Percentiles rank a stretch among this genome's conserved stretches.
phyloP scores from a whole-genome alignment of 2,888 invertebrate genomes.

The Drosophila pegasa region DNA sequence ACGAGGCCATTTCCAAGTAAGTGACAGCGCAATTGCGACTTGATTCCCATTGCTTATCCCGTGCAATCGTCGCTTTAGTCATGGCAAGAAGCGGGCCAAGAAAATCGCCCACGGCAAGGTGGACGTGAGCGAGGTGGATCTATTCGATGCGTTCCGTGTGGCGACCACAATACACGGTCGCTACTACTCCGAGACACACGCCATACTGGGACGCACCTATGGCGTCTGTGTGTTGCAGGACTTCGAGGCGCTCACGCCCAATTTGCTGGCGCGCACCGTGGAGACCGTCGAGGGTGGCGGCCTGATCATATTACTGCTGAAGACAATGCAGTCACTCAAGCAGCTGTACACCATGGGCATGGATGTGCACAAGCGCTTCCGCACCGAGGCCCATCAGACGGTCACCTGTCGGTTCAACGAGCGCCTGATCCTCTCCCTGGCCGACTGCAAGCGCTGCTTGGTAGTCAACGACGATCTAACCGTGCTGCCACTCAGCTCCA shows the following conservation, averaged over 20 bases:
- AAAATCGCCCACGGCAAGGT: constrained; percentile 95
- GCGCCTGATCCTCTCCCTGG: constrained; percentile 95
- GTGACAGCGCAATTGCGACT: background rate
- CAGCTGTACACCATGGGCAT: constrained; percentile 98
- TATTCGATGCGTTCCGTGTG: constrained; percentile 97
- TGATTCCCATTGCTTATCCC: background rate
- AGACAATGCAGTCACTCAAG: constrained; percentile 93
- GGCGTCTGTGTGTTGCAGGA: constrained; percentile 98
- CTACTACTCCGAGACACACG: constrained; percentile 98
- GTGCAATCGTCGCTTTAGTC: constrained; percentile 86
- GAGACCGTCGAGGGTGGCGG: constrained; percentile 99
- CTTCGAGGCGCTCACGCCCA: constrained; percentile 99
- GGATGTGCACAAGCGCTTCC: constrained; percentile 97
- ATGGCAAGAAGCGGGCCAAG: constrained; percentile 96
- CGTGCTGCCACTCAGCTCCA: constrained; percentile 96
- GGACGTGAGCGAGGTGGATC: constrained; percentile 96
- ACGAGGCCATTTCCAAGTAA: constrained; percentile 94
- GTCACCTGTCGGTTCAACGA: constrained; percentile 98
- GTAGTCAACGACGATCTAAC: constrained; percentile 97
- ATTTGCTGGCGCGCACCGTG: constrained; percentile 96
- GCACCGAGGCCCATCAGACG: constrained; percentile 97
- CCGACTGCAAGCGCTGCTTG: constrained; percentile 94
- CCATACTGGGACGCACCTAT: constrained; percentile 98
- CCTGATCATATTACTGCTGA: constrained; percentile 94
- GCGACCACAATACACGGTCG: constrained; percentile 98